Percentiles rank a stretch among this genome's conserved stretches.
These are phyloP conservation scores for Trichonephila inaurata DNA, from an alignment of 1,140 invertebrate species.

Conservation along the genomic window DNA sequence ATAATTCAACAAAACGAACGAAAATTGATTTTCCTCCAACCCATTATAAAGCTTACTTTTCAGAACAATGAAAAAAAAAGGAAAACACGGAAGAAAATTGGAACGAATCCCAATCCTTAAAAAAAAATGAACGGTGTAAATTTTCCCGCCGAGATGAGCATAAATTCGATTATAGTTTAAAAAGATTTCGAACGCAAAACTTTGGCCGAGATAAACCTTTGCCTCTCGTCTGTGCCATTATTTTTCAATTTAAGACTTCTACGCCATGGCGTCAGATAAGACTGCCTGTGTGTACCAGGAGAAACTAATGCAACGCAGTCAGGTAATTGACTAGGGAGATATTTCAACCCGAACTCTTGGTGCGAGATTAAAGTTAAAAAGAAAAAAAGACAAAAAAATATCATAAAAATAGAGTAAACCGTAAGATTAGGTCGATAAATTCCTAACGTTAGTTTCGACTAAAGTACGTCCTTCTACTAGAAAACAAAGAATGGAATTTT, in stretches of 20 bases:
- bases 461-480: slow-evolving; percentile 57
- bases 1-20: slow-evolving; percentile 41
- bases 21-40: neutral
- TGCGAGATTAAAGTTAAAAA: slow-evolving; percentile 68
- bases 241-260: slow-evolving; percentile 71
- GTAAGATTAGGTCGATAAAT: slow-evolving; percentile 74
- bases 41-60: slow-evolving; percentile 33
- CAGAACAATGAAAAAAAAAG: neutral
- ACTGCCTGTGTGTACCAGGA: neutral
- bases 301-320: slow-evolving; percentile 65
- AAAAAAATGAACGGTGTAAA: slow-evolving; percentile 43
- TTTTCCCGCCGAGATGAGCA: slow-evolving; percentile 53
- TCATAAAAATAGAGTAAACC: slow-evolving; percentile 69
- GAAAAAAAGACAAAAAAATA: slow-evolving; percentile 16
- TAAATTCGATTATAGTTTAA: slow-evolving; percentile 63
- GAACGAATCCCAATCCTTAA: slow-evolving; percentile 7
- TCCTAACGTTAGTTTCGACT: slow-evolving; percentile 69
- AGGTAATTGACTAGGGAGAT: slow-evolving; percentile 74
- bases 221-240: slow-evolving; percentile 59
- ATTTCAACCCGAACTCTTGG: slow-evolving; percentile 51
- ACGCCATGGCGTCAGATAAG: slow-evolving; percentile 14
- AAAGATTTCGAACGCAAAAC: slow-evolving; percentile 25
- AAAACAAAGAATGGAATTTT: slow-evolving; percentile 69
- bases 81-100: slow-evolving; percentile 18
- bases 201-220: slow-evolving; percentile 39